Evolutionary conservation across 2,888 invertebrate genomes (phyloP).

Genomic region (Zhengitettix transpicula): DNA sequence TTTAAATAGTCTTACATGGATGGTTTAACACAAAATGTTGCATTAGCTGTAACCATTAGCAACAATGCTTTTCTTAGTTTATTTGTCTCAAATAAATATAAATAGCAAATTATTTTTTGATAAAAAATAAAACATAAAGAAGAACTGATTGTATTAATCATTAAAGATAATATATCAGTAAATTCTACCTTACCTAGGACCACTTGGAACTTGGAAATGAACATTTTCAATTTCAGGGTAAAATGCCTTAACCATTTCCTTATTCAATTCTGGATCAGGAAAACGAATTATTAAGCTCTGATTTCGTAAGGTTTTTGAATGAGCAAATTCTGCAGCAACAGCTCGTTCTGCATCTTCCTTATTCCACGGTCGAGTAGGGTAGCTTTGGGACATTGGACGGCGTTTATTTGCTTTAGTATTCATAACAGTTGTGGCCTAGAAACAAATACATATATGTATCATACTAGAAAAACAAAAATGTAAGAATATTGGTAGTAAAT

Average conservation of each 20-base stretch:
- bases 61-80: no score
- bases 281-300: slow-evolving; percentile 44
- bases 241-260: slow-evolving; percentile 40
- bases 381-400: slow-evolving; percentile 36
- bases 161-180: background rate
- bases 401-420: slow-evolving; percentile 26
- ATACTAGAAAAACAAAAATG: no score
- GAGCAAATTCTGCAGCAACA: slow-evolving; percentile 38
- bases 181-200: slow-evolving; percentile 27
- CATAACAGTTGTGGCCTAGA: background rate
- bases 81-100: no score
- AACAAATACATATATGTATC: no score
- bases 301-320: slow-evolving; percentile 27
- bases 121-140: no score
- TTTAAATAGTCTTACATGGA: no score
- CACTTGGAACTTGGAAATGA: slow-evolving; percentile 46
- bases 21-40: no score
- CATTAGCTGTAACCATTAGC: no score
- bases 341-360: slow-evolving; percentile 42
- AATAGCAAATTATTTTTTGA: no score
- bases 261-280: slow-evolving; percentile 46
- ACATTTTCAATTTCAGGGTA: slow-evolving; percentile 44
- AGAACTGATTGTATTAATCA: no score
- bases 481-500: no score
- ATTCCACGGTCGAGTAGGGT: slow-evolving; percentile 36